These are phyloP conservation scores for Astyanax mexicanus DNA, from an alignment of 2,797 vertebrate species.

Conservation along the genomic window DNA sequence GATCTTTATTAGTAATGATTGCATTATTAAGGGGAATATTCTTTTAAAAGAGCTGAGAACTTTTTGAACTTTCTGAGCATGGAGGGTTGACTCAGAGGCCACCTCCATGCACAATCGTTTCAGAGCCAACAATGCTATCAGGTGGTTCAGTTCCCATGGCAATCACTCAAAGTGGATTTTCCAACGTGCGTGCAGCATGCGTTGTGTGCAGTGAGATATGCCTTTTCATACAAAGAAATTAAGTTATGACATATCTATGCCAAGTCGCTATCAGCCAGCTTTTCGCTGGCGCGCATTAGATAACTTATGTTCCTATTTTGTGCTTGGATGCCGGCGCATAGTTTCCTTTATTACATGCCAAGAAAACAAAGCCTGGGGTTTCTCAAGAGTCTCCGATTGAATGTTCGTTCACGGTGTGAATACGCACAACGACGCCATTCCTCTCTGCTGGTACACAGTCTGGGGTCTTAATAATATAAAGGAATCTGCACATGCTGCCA, in stretches of 20 bases:
- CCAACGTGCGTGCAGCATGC: not conserved
- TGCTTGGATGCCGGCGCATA: conserved; percentile 12
- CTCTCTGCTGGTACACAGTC: not conserved
- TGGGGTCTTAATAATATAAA: not conserved
- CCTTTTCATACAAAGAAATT: conserved; percentile 10
- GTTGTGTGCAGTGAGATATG: not conserved
- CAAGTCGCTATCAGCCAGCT: conserved; percentile 35
- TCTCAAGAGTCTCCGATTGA: conserved; percentile 20
- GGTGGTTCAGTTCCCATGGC: conserved; percentile 18
- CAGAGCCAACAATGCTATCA: not conserved
- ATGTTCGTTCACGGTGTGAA: conserved; percentile 19
- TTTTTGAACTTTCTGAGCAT: not conserved
- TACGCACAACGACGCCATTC: conserved; percentile 12
- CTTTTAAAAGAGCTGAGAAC: conserved; percentile 2
- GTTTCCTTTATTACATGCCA: conserved; percentile 40
- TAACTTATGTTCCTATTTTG: conserved; percentile 41
- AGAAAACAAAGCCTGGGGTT: conserved; percentile 42
- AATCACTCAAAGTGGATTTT: conserved; percentile 23
- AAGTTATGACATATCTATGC: conserved; percentile 20
- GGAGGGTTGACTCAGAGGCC: conserved; percentile 18
- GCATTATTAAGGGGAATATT: not conserved
- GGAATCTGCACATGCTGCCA: conserved; percentile 4
- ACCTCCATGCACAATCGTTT: not conserved
- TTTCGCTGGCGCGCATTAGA: conserved; percentile 37
- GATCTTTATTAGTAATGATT: too few species aligned